These are phyloP conservation scores for Sinocyclocheilus maitianheensis DNA, from an alignment of 2,113 vertebrate species.

Conservation along the genomic window DNA sequence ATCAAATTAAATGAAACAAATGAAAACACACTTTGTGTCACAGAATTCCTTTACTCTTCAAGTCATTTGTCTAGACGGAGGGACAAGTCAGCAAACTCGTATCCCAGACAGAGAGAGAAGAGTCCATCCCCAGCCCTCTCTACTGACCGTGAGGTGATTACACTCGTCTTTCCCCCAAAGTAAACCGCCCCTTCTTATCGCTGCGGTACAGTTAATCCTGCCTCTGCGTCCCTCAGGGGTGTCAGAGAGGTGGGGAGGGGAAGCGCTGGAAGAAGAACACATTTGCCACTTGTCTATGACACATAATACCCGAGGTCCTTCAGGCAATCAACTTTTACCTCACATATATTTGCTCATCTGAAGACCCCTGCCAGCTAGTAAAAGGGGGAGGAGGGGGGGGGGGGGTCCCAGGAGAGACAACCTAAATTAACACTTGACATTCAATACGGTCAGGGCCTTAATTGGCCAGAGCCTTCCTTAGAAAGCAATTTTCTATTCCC, in stretches of 20 bases:
- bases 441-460: conserved; percentile 99
- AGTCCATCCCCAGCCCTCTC: conserved; percentile 12
- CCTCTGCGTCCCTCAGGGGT: conserved; percentile 67
- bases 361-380: conserved; percentile 79
- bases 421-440: conserved; percentile 99
- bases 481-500: conserved; percentile 99
- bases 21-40: neutral
- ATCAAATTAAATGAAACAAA: neutral
- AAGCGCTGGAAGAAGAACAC: conserved; percentile 90
- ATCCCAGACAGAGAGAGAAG: neutral
- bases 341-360: conserved; percentile 99
- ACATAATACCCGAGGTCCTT: conserved; percentile 92
- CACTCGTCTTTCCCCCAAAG: conserved; percentile 65
- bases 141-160: conserved; percentile 53
- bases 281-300: conserved; percentile 98
- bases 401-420: conserved; percentile 64
- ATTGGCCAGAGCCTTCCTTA: conserved; percentile 99
- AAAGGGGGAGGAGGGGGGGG: conserved; percentile 35
- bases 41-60: neutral
- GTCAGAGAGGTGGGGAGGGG: conserved; percentile 74
- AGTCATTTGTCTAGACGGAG: conserved; percentile 5
- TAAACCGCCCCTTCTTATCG: conserved; percentile 85
- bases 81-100: conserved; percentile 17
- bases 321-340: conserved; percentile 99
- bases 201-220: conserved; percentile 86